phyloP scores from a whole-genome alignment of 1,140 invertebrate species.

The Grapholita molesta region DNA sequence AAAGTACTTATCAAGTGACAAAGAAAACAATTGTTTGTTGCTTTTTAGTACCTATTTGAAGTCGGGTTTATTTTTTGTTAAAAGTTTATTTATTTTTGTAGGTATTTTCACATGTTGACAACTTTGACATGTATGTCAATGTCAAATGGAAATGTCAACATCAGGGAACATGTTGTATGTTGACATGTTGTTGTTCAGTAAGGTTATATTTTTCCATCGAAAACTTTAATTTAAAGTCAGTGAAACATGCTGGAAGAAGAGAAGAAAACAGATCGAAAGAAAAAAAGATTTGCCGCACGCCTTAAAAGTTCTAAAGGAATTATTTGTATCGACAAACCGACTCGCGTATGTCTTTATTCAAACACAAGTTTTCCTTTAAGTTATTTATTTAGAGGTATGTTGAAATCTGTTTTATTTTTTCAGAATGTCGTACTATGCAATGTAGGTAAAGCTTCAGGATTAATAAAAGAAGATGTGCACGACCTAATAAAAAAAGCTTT shows the following conservation, averaged over 20 bases:
- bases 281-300: slow-evolving; percentile 54
- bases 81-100: too few relatives aligned
- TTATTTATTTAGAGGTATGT: neutral
- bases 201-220: neutral
- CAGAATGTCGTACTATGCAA: slow-evolving; percentile 67
- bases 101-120: too few relatives aligned
- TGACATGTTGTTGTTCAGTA: neutral
- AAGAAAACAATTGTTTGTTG: too few relatives aligned
- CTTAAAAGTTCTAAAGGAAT: slow-evolving; percentile 54
- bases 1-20: too few relatives aligned
- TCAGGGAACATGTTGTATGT: neutral
- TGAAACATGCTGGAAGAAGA: slow-evolving; percentile 40
- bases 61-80: too few relatives aligned
- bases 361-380: neutral
- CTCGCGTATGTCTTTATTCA: slow-evolving; percentile 35
- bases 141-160: neutral
- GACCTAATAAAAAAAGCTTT: slow-evolving; percentile 31
- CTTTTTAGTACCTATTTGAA: too few relatives aligned
- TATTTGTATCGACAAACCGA: slow-evolving; percentile 36
- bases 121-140: neutral
- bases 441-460: slow-evolving; percentile 63
- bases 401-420: slow-evolving; percentile 26
- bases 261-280: slow-evolving; percentile 53
- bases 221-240: neutral
- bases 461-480: slow-evolving; percentile 45